Base-by-base conservation (phyloP, 2,113 vertebrate species). In the Capreolus pygargus region DNA sequence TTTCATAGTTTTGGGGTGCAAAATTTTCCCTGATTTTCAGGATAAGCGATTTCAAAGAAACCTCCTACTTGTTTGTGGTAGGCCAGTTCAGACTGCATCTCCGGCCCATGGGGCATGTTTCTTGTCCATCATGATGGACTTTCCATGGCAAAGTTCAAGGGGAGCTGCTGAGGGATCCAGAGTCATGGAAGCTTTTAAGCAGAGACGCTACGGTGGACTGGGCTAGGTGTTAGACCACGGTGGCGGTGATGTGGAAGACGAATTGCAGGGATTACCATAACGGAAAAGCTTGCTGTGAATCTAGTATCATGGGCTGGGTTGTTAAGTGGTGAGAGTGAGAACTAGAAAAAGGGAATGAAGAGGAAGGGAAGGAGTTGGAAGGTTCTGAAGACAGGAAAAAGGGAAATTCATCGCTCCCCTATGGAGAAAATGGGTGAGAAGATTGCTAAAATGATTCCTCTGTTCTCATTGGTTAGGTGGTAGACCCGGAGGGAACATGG, bases 1-100 rank as follows among this genome's bases (percentile, higher is more conserved):
- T 76, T 81, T 85, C 86, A 74, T 7, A 58, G 45, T 55, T 27
- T 87, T 61, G 33, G 39, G 14, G 55, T 93, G 16, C 36, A 86
- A 89, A 93, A 94, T 92, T 57, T 57, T 87, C 43, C 12, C 61
- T 12, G 91, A 8, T 79, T 70, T 97, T 91, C 30, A 76, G 83
- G 81, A 36, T 83, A 83, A 64, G 11, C 91, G 25, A 55, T 12
- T 16, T 9, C 17, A 83, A 60, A 83, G 47, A 85, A 83, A 61
- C 25, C 27, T 2, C 13, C 1, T 3, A 2, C n/a, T 50, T 39
- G 2, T 47, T 60, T n/a, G 2, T 25, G 10, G 15, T 79, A 4
- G 47, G 6, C 25, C 52, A 47, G 25, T 8, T 91, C 55, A 36
- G 19, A 28, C 12, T 64, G 60, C 89, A 50, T 5, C 9, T 17